Base-by-base conservation (phyloP, 1,140 invertebrate species). In the Pogonomyrmex californicus region DNA sequence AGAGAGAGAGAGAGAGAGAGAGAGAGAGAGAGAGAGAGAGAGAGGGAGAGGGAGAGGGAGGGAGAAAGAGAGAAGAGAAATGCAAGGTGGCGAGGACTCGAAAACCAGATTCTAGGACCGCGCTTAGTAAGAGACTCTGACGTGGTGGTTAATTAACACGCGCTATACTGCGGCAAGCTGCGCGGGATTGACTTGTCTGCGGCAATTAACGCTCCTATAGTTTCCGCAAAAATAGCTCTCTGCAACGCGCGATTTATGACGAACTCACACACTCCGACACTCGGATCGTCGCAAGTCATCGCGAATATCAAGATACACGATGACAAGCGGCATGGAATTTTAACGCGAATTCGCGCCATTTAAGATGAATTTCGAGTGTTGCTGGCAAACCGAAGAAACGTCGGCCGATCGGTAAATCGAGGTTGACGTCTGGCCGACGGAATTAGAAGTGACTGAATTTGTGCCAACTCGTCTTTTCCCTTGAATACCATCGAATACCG, bases 111-210 rank as follows among this genome's bases (percentile, higher is more conserved):
- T 63, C 66, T 63, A 63, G 41, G 68, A 73, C 23, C 73, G 86
- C 79, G 77, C 44, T 9, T 49, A 33, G 36, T 54, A 86, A 66
- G 81, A 87, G 44, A 70, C 41, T 85, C 68, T 86, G 88, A 89
- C 87, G 75, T 78, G 58, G 73, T 54, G 87, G 77, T 89, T 90
- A 90, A 90, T 90, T 90, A 90, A 90, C 87, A 73, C 87, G 73
- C 79, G 73, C 79, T 63, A 88, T 87, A 87, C 66, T 36, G 60
- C 63, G 78, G 44, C 73, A 76, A 60, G 76, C 63, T 56, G 49
- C 33, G 58, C 51, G 14, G 23, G 77, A 90, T 90, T 79, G 75
- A 82, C 87, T 88, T 86, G 88, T 89, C 83, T 58, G 51, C 44
- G 17, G 77, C 88, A 89, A 90, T 90, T 90, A 90, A 90, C 87